A percentile compares a stretch with the other conserved stretches of the same genome.
These are phyloP conservation scores for Drosophila pseudotalamancana DNA, from an alignment of 2,888 invertebrate genomes.

Conservation along the genomic window DNA sequence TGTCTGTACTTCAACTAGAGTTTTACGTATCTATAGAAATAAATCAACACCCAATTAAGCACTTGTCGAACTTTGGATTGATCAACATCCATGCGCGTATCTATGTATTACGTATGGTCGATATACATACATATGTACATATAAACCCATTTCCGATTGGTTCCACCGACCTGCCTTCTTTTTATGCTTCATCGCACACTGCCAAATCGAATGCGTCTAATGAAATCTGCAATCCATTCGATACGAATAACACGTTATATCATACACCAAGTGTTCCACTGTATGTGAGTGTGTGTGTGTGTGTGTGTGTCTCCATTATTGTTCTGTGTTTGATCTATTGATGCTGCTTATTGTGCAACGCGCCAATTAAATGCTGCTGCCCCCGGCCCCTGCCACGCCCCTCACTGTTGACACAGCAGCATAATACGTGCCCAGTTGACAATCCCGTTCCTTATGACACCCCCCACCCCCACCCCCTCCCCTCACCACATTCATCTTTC, in stretches of 20 bases:
- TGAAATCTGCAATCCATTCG: conserved; percentile 49
- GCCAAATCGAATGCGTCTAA: conserved; percentile 51
- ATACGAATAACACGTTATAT: conserved; percentile 35
- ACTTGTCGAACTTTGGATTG: no score
- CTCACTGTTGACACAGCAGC: background rate
- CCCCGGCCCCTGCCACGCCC: background rate
- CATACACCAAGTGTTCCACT: background rate
- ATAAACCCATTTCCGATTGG: conserved; percentile 1
- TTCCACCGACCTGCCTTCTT: background rate
- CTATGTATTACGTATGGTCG: no score
- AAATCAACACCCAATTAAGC: no score
- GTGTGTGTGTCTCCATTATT: background rate
- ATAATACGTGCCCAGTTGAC: conserved; percentile 4
- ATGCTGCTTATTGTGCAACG: conserved; percentile 18
- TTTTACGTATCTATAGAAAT: no score
- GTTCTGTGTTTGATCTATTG: background rate
- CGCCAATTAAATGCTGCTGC: conserved; percentile 9
- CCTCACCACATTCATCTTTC: background rate
- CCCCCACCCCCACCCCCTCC: background rate
- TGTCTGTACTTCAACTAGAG: no score
- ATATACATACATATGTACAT: background rate
- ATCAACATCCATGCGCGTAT: background rate
- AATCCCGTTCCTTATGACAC: background rate
- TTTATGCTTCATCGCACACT: conserved; percentile 44
- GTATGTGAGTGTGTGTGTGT: background rate